phyloP scores from a whole-genome alignment of 2,888 invertebrate species.

The Epirrhoe tristata region DNA sequence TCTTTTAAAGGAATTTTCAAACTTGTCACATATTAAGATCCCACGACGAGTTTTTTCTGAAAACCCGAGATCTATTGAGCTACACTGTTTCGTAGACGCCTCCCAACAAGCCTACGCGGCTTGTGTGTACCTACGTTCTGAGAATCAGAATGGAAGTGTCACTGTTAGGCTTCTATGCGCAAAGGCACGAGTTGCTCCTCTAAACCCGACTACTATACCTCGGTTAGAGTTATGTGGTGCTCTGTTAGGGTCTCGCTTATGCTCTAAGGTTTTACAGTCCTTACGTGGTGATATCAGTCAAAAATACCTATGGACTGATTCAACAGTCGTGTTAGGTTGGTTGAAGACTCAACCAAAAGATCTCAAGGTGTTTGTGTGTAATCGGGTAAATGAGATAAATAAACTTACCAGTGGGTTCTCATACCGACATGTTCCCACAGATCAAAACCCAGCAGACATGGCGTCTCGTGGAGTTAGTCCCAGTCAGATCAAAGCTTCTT shows the following conservation, averaged over 20 bases:
- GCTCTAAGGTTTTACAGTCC: not conserved
- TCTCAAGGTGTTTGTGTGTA: not conserved
- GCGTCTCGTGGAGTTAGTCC: no score
- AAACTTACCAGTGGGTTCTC: not conserved
- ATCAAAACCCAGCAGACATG: not conserved
- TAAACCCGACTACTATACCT: not conserved
- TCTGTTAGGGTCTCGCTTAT: not conserved
- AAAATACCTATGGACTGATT: not conserved
- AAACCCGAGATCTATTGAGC: slow-evolving; percentile 2
- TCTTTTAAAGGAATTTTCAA: slow-evolving; percentile 5
- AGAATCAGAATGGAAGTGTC: not conserved
- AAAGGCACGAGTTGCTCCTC: not conserved
- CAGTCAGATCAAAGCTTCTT: no score
- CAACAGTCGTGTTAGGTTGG: not conserved
- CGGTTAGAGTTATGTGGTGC: not conserved
- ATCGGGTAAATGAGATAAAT: not conserved
- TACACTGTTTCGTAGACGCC: slow-evolving; percentile 1
- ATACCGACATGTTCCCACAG: not conserved
- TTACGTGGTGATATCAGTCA: not conserved
- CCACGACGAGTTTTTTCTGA: slow-evolving; percentile 15
- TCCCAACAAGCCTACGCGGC: slow-evolving; percentile 16
- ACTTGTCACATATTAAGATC: slow-evolving; percentile 7
- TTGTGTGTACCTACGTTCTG: slow-evolving; percentile 21
- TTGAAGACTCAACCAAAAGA: not conserved
- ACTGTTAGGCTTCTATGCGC: not conserved